Base-by-base conservation (phyloP, 2,113 vertebrate species). In the Coryphaenoides rupestris region DNA sequence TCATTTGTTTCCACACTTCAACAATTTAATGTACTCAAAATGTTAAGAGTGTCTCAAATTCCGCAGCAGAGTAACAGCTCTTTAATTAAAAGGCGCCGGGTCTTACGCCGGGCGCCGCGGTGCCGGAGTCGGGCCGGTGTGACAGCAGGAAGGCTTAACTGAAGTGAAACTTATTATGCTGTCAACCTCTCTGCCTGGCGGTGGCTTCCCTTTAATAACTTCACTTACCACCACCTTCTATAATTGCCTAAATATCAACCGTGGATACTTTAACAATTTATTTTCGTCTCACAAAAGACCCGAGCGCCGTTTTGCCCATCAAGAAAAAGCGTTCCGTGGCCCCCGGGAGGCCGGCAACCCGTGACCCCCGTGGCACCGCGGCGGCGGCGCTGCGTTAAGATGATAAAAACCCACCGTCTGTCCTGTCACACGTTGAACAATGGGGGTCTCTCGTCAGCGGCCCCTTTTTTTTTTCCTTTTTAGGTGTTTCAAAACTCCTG, bases 41-140 rank as follows among this genome's bases (percentile, higher is more conserved):
- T 0, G 33, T 12, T 40, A 10, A 40, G 7, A 40, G 33, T 40
- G 33, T 12, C 33, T 40, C 33, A 40, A 40, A 7, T 7, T 40
- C 33, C 33, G 9, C 13, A 40, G 1, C 33, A 40, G 33, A 40
- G 33, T 2, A 40, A 40, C 33, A 40, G 33, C 33, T 40, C 33
- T 40, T 40, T 40, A 40, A 40, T 72, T 65, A 71, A 58, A 74
- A 3, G 52, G 19, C 62, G 45, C 66, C 79, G 70, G 77, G 81
- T 81, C 75, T 77, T 72, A 67, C n/a, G 17, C 3, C 4, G 17
- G 17, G 16, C 4, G 53, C 53, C 2, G 53, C 5, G 12, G 53
- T 55, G 24, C 46, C 16, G 12, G 19, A 59, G 7, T 23, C n/a
- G 57, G 19, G 21, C 19, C 53, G 1, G 19, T 21, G 21, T 55